These are phyloP conservation scores for Holothuria scabra DNA, from an alignment of 53 echinoderm and acorn worm species.

Conservation along the genomic window DNA sequence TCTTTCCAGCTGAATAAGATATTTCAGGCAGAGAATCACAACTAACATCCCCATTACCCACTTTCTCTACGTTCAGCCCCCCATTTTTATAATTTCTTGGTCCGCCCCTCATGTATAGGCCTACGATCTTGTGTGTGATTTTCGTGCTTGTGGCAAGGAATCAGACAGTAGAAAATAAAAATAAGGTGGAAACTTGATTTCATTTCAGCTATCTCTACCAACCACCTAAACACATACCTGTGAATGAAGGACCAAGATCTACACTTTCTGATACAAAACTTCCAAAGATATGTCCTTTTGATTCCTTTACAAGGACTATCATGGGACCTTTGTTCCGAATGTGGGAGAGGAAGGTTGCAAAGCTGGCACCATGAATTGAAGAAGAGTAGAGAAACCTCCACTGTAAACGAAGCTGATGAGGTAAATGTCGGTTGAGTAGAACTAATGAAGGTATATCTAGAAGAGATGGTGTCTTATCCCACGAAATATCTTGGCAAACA, in stretches of 20 bases:
- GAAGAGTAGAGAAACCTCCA: conserved; percentile 82
- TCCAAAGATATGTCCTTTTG: conserved; percentile 84
- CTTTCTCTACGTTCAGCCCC: too few species aligned
- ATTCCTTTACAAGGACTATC: conserved; percentile 82
- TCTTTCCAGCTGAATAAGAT: too few species aligned
- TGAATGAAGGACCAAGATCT: conserved; percentile 77
- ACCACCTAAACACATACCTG: conserved; percentile 51
- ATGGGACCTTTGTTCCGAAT: conserved; percentile 78
- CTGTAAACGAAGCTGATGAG: conserved; percentile 56
- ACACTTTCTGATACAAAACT: conserved; percentile 89
- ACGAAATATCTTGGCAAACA: conserved; percentile 66
- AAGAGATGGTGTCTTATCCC: conserved; percentile 66
- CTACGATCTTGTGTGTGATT: too few species aligned
- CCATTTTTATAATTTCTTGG: too few species aligned
- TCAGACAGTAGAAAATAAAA: too few species aligned
- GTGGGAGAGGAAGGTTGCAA: conserved; percentile 82
- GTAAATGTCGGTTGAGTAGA: conserved; percentile 78
- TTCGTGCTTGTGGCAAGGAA: too few species aligned
- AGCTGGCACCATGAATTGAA: conserved; percentile 82
- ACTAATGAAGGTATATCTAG: conserved; percentile 83
- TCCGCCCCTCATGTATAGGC: too few species aligned
- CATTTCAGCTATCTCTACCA: too few species aligned
- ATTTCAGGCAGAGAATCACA: too few species aligned
- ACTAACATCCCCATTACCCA: too few species aligned
- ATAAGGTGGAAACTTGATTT: too few species aligned